Evolutionary conservation across 2,113 vertebrate species (phyloP), one percentile per base, ranked within the genome.

Genomic region (Cacatua alba): DNA sequence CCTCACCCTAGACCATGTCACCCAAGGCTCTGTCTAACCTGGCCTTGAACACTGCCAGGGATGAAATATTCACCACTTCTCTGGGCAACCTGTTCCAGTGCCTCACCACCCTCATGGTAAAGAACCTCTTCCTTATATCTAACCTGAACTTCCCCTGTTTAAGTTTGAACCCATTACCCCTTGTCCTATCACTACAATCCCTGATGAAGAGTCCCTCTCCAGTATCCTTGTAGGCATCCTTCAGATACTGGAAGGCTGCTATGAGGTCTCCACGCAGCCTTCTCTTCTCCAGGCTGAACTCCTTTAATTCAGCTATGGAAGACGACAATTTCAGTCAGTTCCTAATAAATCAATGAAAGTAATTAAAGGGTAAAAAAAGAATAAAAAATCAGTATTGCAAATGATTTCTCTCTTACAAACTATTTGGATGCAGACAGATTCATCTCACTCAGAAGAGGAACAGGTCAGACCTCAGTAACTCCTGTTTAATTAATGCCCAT

Each of bases 321-420:
- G n/a, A 48, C 7, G 24, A 67, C 43, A 37, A 39, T 43, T 67
- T 48, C 75, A 74, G 60, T 49, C 60, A 33, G 3, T 79, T 82
- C 60, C 49, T 70, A 24, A 46, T 17, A 7, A 3, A 31, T 8
- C 35, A 80, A 64, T 64, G 39, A 86, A 78, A 84, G 39, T 37
- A 91, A 85, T 72, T 24, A 64, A 91, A 93, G 28, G 33, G 69
- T 76, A 7, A 48, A 33, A 33, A 60, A 51, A 35, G 18, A 18
- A 18, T 12, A 26, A 35, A 49, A 6, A 28, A 64, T 43, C n/a
- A 46, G 52, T 28, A 39, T 5, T 28, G 48, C 29, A 41, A 74
- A 63, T 0, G 0, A 37, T 67, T 92, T 59, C 15, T 39, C n/a
- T 63, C 39, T 52, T 51, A 20, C 1, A 4, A 46, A 28, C 43